These are phyloP conservation scores for Smutsia gigantea DNA, from an alignment of 2,797 vertebrate species.

Conservation along the genomic window DNA sequence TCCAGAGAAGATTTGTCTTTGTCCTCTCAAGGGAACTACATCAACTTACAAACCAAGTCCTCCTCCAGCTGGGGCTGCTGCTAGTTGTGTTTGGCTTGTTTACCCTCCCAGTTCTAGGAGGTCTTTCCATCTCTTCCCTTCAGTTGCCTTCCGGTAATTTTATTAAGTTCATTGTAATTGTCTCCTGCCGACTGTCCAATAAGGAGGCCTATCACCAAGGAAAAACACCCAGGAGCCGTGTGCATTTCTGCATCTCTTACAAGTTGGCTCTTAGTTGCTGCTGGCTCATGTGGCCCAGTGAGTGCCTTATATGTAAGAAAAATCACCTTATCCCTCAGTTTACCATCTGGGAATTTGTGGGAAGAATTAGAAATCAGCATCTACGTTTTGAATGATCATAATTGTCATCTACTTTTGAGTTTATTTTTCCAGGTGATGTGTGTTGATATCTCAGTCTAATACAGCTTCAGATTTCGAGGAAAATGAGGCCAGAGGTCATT, in stretches of 20 bases:
- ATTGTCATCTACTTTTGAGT: background rate
- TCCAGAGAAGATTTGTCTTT: conserved; percentile 80
- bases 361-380: conserved; percentile 25
- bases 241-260: background rate
- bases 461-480: conserved; percentile 10
- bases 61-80: conserved; percentile 86
- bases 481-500: conserved; percentile 47
- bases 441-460: background rate
- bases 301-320: background rate
- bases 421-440: conserved; percentile 5
- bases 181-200: background rate
- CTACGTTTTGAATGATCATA: background rate
- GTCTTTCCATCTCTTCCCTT: conserved; percentile 29
- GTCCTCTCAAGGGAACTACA: conserved; percentile 86
- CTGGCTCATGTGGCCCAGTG: background rate
- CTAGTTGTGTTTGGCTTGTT: conserved; percentile 51
- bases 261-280: background rate
- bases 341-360: conserved; percentile 16
- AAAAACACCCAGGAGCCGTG: background rate
- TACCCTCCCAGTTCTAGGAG: background rate
- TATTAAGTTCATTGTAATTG: background rate
- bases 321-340: background rate
- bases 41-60: conserved; percentile 84
- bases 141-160: background rate
- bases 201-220: background rate